Evolutionary conservation across 2,113 vertebrate genomes (phyloP).

Genomic region (Sitta europaea): DNA sequence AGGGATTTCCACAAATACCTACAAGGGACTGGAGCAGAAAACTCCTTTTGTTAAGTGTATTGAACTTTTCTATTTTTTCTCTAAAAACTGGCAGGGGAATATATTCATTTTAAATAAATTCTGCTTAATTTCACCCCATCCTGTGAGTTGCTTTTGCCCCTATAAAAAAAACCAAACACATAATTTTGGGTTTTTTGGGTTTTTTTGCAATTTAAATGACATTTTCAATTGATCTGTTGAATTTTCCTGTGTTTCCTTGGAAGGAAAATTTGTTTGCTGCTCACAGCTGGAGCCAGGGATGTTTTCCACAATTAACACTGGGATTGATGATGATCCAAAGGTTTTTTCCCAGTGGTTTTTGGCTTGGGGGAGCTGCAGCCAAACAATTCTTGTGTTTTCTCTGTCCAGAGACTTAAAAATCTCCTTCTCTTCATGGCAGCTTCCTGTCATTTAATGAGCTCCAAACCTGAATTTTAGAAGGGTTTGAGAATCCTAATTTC

Average conservation of each 20-base stretch:
- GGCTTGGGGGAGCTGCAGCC: neutral
- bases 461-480: neutral
- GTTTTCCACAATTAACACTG: neutral
- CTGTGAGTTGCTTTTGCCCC: neutral
- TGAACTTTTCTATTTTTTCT: neutral
- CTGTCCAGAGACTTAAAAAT: neutral
- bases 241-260: neutral
- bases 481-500: neutral
- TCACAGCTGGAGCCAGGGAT: neutral
- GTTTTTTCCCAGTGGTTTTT: neutral
- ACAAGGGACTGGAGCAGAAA: neutral
- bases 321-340: conserved; percentile 1
- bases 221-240: neutral
- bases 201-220: neutral
- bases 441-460: neutral
- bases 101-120: neutral
- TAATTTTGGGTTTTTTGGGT: neutral
- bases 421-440: neutral
- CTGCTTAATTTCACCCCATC: neutral
- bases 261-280: neutral
- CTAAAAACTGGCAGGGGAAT: neutral
- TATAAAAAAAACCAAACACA: neutral
- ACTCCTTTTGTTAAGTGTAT: neutral
- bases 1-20: neutral
- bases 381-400: neutral